Evolutionary conservation across 1,140 invertebrate species (phyloP).

Genomic region (Drosophila littoralis): DNA sequence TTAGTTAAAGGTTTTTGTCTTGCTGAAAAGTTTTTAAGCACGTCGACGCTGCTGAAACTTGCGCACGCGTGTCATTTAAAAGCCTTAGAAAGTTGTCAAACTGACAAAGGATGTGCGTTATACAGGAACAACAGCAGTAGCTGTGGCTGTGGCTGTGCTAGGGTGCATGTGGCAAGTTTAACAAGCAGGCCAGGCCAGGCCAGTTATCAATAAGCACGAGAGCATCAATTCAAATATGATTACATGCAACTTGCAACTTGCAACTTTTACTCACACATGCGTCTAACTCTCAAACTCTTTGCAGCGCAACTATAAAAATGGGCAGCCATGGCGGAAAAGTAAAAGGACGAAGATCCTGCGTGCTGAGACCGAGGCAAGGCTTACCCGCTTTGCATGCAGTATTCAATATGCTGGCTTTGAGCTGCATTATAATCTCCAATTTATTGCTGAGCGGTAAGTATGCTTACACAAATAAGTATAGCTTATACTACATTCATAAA

Average conservation of each 20-base stretch:
- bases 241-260: conserved; percentile 61
- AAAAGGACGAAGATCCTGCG: conserved; percentile 12
- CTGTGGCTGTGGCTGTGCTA: conserved; percentile 4
- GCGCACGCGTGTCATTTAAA: conserved; percentile 66
- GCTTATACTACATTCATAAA: conserved; percentile 11
- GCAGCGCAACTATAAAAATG: conserved; percentile 54
- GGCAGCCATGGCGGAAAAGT: conserved; percentile 19
- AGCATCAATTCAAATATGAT: conserved; percentile 68
- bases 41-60: conserved; percentile 65
- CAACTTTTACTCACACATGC: conserved; percentile 52
- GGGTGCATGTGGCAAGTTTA: conserved; percentile 17
- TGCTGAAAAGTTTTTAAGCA: conserved; percentile 70
- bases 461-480: conserved; percentile 31
- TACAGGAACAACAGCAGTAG: conserved; percentile 11
- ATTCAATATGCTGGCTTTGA: conserved; percentile 77
- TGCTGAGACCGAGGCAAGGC: conserved; percentile 17
- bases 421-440: conserved; percentile 82
- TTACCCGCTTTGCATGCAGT: conserved; percentile 41
- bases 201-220: conserved; percentile 73
- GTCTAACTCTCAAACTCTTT: conserved; percentile 44
- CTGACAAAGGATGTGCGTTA: conserved; percentile 9
- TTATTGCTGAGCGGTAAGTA: conserved; percentile 83
- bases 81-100: conserved; percentile 71
- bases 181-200: conserved; percentile 28
- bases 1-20: conserved; percentile 73